Evolutionary conservation across 1,140 invertebrate genomes (phyloP), one percentile per base, ranked within the genome.

Genomic region (Gryllus bimaculatus): DNA sequence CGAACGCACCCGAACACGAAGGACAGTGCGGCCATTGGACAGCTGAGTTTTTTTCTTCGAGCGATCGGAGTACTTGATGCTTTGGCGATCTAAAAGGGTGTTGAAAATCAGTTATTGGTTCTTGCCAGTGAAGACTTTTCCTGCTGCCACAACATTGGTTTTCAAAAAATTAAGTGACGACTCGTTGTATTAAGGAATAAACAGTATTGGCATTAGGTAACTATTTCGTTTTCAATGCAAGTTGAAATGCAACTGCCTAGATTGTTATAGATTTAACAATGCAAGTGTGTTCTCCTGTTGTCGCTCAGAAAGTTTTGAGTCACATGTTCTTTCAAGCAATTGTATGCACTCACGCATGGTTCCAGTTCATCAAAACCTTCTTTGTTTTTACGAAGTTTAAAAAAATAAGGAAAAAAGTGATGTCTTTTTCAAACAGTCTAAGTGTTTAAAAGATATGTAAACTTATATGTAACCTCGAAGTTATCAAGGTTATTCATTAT

Each of bases 351-450:
- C 54, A 66, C 54, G 54, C 54, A 66, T 66, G 54, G 54, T 66
- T 66, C 54, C 54, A 66, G 54, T 66, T 66, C 10, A 66, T 66
- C 18, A 10, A 66, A 66, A 66, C 54, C 54, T 66, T 66, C 54
- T 66, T 66, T 66, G 54, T 66, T 66, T 66, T 13, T 66, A 66
- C 54, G 18, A 66, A 10, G 54, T 66, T 39, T 66, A 18, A 13
- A 66, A n/a, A 66, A 66, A 66, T 66, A 66, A 66, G 18, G 54
- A 18, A 13, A 66, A 66, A 66, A 66, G 10, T 66, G 54, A 66
- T 66, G 54, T 66, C 54, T 66, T 66, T 66, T 66, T 66, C 54
- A 66, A 66, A 66, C 54, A 66, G 54, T 66, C 54, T 66, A 66
- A 66, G 18, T 66, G 54, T 66, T 66, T 66, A 66, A 66, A 66